phyloP scores from a whole-genome alignment of 2,888 invertebrate species.

The Nomada flava region DNA sequence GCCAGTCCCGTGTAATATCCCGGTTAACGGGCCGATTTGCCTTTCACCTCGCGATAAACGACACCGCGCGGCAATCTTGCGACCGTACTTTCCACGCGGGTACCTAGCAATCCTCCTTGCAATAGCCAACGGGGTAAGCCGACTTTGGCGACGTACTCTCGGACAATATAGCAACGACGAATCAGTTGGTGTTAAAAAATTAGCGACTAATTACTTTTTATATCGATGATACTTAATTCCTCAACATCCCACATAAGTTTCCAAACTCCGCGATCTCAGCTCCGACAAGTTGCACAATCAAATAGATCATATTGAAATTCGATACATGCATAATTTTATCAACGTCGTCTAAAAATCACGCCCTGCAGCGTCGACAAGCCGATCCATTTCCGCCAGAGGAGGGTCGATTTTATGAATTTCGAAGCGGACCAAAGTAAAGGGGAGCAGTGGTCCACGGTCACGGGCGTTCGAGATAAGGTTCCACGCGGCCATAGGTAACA shows the following conservation, averaged over 20 bases:
- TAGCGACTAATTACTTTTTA: too few species aligned
- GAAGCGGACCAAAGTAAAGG: background rate
- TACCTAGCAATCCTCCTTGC: background rate
- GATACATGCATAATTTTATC: too few species aligned
- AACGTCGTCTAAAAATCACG: too few species aligned
- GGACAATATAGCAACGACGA: too few species aligned
- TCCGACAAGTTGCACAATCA: too few species aligned
- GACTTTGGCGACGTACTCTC: too few species aligned
- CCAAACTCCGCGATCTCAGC: too few species aligned
- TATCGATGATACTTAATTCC: too few species aligned
- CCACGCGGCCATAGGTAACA: constrained; percentile 6
- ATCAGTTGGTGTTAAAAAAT: too few species aligned
- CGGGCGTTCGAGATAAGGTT: background rate
- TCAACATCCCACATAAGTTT: too few species aligned
- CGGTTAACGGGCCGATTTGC: constrained; percentile 45
- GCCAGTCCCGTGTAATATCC: constrained; percentile 36
- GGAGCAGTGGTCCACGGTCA: background rate
- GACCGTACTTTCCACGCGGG: background rate
- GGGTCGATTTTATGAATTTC: background rate
- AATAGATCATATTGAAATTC: too few species aligned
- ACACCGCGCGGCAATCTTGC: constrained; percentile 10
- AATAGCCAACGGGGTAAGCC: too few species aligned
- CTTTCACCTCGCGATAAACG: constrained; percentile 41
- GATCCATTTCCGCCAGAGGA: background rate
- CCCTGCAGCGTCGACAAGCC: background rate